A percentile compares a stretch with the other conserved stretches of the same genome.
These are phyloP conservation scores for Uromys caudimaculatus DNA, from an alignment of 2,797 vertebrate species.

Conservation along the genomic window DNA sequence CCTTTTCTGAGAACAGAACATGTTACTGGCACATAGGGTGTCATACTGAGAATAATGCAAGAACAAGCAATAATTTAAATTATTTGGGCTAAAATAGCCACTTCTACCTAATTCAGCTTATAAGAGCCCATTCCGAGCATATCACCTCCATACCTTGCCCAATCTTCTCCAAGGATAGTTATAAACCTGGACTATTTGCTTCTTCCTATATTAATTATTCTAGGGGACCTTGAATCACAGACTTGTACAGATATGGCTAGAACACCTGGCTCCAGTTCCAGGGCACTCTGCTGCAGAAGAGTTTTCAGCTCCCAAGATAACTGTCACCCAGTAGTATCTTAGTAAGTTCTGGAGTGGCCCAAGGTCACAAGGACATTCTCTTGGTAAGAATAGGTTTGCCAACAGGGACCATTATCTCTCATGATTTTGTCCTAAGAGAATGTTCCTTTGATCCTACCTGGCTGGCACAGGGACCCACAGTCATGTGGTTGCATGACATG, in stretches of 20 bases:
- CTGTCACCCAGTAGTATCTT: background rate
- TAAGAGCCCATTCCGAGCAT: rapidly evolving
- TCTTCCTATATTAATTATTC: background rate
- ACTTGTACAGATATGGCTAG: rapidly evolving
- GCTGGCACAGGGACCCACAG: background rate
- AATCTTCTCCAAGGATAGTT: rapidly evolving
- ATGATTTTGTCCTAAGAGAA: too few relatives aligned
- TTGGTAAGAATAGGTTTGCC: background rate
- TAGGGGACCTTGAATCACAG: background rate
- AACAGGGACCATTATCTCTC: background rate
- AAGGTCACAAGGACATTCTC: background rate
- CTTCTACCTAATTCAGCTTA: background rate
- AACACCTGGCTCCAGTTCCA: background rate
- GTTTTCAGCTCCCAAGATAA: background rate
- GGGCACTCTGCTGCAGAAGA: background rate
- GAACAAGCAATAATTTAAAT: background rate
- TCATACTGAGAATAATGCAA: rapidly evolving
- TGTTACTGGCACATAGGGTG: background rate
- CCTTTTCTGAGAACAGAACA: rapidly evolving
- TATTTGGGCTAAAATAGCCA: background rate
- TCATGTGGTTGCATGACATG: too few relatives aligned
- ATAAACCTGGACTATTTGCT: rapidly evolving
- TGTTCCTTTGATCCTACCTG: background rate
- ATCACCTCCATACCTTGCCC: background rate
- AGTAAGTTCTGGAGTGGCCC: background rate